Evolutionary conservation across 2,797 vertebrate species (phyloP), one percentile per base, ranked within the genome.

Genomic region (Esox masquinongy): DNA sequence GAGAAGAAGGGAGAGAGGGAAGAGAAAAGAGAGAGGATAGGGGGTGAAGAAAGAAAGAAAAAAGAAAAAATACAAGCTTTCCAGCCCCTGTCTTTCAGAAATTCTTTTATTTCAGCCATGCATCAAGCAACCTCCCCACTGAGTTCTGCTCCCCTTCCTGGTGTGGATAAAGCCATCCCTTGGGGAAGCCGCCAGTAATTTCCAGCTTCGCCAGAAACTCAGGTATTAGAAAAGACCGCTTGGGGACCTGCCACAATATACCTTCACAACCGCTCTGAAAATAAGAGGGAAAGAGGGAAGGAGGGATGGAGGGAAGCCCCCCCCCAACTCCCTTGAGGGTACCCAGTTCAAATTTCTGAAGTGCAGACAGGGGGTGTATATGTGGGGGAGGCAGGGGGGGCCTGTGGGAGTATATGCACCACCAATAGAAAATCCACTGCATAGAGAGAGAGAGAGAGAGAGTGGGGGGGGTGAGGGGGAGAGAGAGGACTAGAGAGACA

Each of bases 141-240:
- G 97, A 97, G 96, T 96, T 96, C 95, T 96, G 96, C 97, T 97
- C 96, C 95, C 96, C 97, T 98, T 98, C 97, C 97, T 97, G 96
- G 96, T 97, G 97, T 97, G 97, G 97, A 98, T 98, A 98, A 98
- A 99, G 96, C 96, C 96, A 92, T 96, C 97, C 96, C 96, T 93
- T 90, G 95, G 96, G 94, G 91, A 88, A 88, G 90, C 91, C 84
- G 89, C 89, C 86, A 95, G 97, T 98, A 99, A 99, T 99, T 99
- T 99, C 97, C 96, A 99, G 97, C 96, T 98, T 97, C 96, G 96
- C 96, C 95, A 94, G 96, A 98, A 95, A 98, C 97, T 97, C 97
- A 98, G 97, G 98, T 99, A 99, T 99, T 99, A 99, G 97, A 98
- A 99, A 98, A 98, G 97, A 98, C 96, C 96, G 95, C 97, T 97